These are phyloP conservation scores for Nesoenas mayeri DNA, from an alignment of 2,113 vertebrate genomes.

Conservation along the genomic window DNA sequence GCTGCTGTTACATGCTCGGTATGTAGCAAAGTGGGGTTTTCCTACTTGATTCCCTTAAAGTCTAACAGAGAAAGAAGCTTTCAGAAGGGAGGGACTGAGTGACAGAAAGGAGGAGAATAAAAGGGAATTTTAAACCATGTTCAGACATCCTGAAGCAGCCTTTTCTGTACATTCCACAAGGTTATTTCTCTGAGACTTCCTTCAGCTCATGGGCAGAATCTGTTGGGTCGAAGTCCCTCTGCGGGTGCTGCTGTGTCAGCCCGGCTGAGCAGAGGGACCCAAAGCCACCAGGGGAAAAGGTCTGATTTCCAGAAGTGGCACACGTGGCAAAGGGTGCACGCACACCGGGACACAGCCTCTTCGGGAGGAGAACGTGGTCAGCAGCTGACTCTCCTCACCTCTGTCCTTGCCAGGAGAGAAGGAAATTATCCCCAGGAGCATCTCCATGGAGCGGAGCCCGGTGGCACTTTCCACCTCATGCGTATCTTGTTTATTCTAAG, in stretches of 20 bases:
- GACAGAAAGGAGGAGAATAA: not conserved
- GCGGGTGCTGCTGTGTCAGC: not conserved
- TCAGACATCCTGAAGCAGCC: not conserved
- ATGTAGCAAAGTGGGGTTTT: not conserved
- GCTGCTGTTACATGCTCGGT: not conserved
- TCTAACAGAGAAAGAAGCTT: not conserved
- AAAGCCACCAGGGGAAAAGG: accelerated
- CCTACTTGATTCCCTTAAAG: not conserved
- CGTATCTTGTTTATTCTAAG: slow-evolving; percentile 63
- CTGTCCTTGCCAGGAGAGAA: slow-evolving; percentile 21
- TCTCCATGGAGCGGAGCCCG: not conserved
- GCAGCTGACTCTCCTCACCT: not conserved
- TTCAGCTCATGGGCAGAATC: not conserved
- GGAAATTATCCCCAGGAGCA: slow-evolving; percentile 25
- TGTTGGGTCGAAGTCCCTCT: accelerated
- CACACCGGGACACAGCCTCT: not conserved
- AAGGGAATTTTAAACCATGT: not conserved
- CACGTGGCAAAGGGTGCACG: not conserved
- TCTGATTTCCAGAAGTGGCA: not conserved
- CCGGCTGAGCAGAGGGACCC: not conserved
- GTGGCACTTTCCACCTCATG: slow-evolving; percentile 34
- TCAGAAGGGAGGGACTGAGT: not conserved
- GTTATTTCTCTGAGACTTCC: not conserved
- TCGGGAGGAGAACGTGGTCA: not conserved
- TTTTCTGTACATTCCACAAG: not conserved